phyloP scores from a whole-genome alignment of 2,888 invertebrate genomes.

The Hipparchia sbordonii region DNA sequence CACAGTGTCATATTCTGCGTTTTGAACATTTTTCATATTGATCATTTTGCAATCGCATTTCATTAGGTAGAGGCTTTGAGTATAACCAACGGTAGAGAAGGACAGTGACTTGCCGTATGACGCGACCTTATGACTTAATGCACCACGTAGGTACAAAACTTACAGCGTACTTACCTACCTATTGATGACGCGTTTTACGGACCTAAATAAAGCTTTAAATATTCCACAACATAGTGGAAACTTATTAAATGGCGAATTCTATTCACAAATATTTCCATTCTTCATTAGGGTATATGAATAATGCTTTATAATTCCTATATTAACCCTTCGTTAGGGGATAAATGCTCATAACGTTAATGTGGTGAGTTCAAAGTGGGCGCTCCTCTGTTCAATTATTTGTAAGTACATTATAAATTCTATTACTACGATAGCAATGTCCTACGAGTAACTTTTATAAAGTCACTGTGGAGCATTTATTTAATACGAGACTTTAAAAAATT shows the following conservation, averaged over 20 bases:
- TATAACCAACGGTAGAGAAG: not conserved
- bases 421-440: not conserved
- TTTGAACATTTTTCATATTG: no score
- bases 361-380: slow-evolving; percentile 19
- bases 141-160: slow-evolving; percentile 9
- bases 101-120: slow-evolving; percentile 30
- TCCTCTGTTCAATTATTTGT: slow-evolving; percentile 28
- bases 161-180: not conserved
- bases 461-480: not conserved
- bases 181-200: slow-evolving; percentile 43
- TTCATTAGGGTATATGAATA: slow-evolving; percentile 35
- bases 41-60: no score
- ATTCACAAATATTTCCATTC: slow-evolving; percentile 53
- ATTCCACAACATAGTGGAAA: slow-evolving; percentile 52
- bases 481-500: no score
- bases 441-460: not conserved
- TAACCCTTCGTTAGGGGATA: slow-evolving; percentile 29
- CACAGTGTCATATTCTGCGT: no score
- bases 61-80: slow-evolving; percentile 7
- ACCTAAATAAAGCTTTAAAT: slow-evolving; percentile 44
- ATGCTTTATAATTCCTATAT: slow-evolving; percentile 39
- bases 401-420: slow-evolving; percentile 28
- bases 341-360: slow-evolving; percentile 20
- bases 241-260: slow-evolving; percentile 47
- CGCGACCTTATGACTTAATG: slow-evolving; percentile 28